A percentile compares a stretch with the other conserved stretches of the same genome.
These are phyloP conservation scores for Zele albiditarsus DNA, from an alignment of 2,888 invertebrate genomes.

Conservation along the genomic window DNA sequence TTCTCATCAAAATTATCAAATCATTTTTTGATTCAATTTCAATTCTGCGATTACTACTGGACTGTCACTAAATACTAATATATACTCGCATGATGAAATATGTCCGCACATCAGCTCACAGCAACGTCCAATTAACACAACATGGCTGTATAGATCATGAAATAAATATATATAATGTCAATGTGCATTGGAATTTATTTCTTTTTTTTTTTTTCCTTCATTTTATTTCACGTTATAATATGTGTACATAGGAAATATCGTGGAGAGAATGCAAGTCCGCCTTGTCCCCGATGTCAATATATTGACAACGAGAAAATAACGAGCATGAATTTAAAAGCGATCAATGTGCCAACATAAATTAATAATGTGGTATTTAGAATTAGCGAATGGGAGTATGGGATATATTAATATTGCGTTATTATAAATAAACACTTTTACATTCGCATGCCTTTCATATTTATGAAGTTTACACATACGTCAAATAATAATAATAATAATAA, in stretches of 20 bases:
- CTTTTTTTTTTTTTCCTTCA: neutral
- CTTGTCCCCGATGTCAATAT: slow-evolving; percentile 52
- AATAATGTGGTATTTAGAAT: slow-evolving; percentile 39
- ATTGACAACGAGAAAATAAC: slow-evolving; percentile 24
- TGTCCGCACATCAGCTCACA: neutral
- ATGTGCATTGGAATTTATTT: neutral
- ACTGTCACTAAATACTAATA: no score
- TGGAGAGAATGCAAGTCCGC: slow-evolving; percentile 49
- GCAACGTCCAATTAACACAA: neutral
- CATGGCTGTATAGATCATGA: neutral
- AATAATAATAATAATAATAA: neutral
- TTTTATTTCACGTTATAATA: neutral
- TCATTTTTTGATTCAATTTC: no score
- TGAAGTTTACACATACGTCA: neutral
- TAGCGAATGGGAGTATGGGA: neutral
- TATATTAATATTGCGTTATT: slow-evolving; percentile 1
- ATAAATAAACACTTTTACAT: slow-evolving; percentile 11
- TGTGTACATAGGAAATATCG: slow-evolving; percentile 3
- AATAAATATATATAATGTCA: neutral
- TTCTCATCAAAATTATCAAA: no score
- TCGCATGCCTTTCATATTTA: slow-evolving; percentile 12
- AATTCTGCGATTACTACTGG: no score
- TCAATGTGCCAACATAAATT: slow-evolving; percentile 50
- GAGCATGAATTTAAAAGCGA: slow-evolving; percentile 39
- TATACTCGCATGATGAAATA: neutral